Percentiles rank a stretch among this genome's conserved stretches.
phyloP scores from a whole-genome alignment of 2,113 vertebrate genomes.

The Cyprichromis sp. region DNA sequence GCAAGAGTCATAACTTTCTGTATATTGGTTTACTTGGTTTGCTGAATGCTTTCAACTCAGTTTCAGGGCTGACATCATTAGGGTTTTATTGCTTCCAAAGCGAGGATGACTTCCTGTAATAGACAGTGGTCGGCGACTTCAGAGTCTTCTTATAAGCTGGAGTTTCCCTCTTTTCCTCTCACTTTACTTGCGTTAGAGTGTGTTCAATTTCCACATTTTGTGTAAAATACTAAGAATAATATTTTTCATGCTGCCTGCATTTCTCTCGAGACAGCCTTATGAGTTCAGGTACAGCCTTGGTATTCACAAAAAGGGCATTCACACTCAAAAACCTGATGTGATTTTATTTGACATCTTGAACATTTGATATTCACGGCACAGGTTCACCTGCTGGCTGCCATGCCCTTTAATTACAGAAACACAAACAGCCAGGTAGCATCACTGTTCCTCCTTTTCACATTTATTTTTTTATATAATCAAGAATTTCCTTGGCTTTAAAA shows the following conservation, averaged over 20 bases:
- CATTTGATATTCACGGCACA: background rate
- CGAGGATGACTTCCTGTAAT: background rate
- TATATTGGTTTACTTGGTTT: constrained; percentile 16
- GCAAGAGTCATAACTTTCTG: constrained; percentile 32
- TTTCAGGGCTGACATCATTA: background rate
- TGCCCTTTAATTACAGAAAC: background rate
- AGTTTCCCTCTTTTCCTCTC: background rate
- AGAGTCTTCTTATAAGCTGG: background rate
- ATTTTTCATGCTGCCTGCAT: background rate
- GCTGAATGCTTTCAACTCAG: background rate
- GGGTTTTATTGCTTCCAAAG: constrained; percentile 29
- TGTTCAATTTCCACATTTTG: background rate
- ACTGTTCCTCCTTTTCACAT: background rate
- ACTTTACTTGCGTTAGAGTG: background rate
- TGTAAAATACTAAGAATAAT: background rate
- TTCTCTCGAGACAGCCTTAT: background rate
- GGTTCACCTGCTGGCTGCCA: background rate
- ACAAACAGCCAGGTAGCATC: background rate
- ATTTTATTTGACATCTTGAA: constrained; percentile 15
- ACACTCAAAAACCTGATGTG: background rate
- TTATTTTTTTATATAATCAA: background rate
- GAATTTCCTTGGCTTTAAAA: background rate
- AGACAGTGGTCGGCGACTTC: background rate
- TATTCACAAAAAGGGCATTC: background rate
- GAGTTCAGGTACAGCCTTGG: background rate